phyloP scores from a whole-genome alignment of 2,888 invertebrate species.

The Stomorhina lunata region DNA sequence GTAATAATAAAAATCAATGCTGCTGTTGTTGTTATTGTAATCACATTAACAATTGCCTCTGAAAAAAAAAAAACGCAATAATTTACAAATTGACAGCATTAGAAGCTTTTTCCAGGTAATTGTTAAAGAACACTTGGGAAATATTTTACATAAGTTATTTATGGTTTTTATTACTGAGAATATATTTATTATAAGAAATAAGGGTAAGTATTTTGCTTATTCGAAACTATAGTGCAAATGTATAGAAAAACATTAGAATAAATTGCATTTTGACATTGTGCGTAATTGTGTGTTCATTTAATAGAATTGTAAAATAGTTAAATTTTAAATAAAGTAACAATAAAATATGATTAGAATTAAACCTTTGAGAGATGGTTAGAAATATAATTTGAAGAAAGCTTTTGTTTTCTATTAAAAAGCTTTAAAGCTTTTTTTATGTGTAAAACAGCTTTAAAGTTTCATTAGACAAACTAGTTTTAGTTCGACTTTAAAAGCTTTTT shows the following conservation, averaged over 20 bases:
- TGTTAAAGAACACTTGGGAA: conserved; percentile 7
- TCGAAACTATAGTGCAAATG: conserved; percentile 8
- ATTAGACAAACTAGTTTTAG: too few species aligned
- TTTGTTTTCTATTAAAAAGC: too few species aligned
- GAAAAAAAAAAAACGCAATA: conserved; percentile 34
- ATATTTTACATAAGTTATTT: conserved; percentile 29
- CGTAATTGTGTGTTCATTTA: conserved; percentile 39
- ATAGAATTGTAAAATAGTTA: background rate
- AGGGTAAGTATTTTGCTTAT: background rate
- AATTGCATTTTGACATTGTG: conserved; percentile 49
- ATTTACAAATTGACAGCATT: conserved; percentile 32
- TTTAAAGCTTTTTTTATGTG: too few species aligned
- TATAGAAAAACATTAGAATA: conserved; percentile 14
- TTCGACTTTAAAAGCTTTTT: too few species aligned
- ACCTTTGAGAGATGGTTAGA: background rate
- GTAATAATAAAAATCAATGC: conserved; percentile 23
- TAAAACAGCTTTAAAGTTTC: too few species aligned
- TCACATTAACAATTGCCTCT: too few species aligned
- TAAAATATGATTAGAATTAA: background rate
- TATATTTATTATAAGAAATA: background rate
- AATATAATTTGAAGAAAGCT: too few species aligned
- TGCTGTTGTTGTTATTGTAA: conserved; percentile 29
- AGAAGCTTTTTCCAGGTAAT: conserved; percentile 8
- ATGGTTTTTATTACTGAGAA: conserved; percentile 40
- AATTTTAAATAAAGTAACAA: background rate